A percentile compares a stretch with the other conserved stretches of the same genome.
Conservation (phyloP, 2,797 vertebrate species). For the Xenopus petersii region DNA sequence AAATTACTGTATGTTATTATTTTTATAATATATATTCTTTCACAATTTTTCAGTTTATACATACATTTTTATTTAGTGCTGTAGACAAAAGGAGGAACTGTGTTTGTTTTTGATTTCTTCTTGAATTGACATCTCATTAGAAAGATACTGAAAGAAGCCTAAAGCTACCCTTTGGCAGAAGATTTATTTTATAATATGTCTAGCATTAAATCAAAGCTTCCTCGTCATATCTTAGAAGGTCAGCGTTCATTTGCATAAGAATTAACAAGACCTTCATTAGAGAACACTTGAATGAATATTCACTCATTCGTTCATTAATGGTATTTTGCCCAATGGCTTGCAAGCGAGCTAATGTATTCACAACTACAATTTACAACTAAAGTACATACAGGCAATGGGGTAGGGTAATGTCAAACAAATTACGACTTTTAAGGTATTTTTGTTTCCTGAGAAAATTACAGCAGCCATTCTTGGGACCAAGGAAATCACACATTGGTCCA, state of each 20-base stretch:
- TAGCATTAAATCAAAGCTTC: not conserved
- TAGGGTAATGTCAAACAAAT: no score
- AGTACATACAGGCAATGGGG: no score
- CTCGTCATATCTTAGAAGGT: not conserved
- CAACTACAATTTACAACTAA: no score
- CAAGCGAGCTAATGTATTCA: not conserved
- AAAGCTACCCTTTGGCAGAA: not conserved
- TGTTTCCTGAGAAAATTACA: no score
- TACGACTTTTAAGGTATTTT: no score
- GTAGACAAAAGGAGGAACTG: no score
- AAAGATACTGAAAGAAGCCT: not conserved
- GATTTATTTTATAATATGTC: not conserved
- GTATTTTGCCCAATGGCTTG: not conserved
- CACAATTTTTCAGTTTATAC: no score
- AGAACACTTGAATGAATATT: not conserved
- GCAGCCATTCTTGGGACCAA: no score
- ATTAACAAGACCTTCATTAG: slow-evolving; percentile 2
- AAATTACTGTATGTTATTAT: no score
- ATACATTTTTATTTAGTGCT: no score
- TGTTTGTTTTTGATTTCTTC: not conserved
- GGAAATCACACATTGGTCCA: no score
- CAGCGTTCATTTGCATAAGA: not conserved
- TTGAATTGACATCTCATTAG: not conserved
- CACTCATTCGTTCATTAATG: not conserved
- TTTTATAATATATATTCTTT: no score